Conservation (phyloP, 2,888 invertebrate species). For the Agrilus cyanescens region DNA sequence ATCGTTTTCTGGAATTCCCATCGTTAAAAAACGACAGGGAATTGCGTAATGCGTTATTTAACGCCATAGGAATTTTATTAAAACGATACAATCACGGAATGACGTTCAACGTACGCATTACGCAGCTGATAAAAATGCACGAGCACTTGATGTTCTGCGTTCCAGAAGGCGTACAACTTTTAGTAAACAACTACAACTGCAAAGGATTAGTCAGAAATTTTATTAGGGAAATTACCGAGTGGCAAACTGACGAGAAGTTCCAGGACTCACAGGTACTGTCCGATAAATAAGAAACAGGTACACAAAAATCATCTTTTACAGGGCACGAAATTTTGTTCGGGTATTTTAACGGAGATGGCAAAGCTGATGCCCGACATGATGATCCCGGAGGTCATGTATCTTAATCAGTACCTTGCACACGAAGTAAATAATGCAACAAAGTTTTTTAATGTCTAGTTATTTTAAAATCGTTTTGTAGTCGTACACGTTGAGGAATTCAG, state of each 20-base stretch:
- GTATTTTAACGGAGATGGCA: slow-evolving; percentile 28
- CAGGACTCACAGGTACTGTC: slow-evolving; percentile 35
- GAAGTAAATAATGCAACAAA: slow-evolving; percentile 27
- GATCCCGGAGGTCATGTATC: slow-evolving; percentile 30
- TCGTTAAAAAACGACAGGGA: slow-evolving; percentile 49
- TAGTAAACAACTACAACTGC: slow-evolving; percentile 55
- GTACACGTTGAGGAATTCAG: slow-evolving; percentile 63
- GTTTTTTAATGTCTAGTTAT: no score
- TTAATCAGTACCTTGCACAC: slow-evolving; percentile 27
- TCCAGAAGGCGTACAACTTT: slow-evolving; percentile 56
- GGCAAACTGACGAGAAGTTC: slow-evolving; percentile 43
- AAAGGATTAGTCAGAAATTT: slow-evolving; percentile 61
- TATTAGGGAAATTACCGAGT: slow-evolving; percentile 60
- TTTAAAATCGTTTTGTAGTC: no score
- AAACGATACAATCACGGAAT: slow-evolving; percentile 76
- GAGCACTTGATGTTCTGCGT: slow-evolving; percentile 60
- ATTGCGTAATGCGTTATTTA: slow-evolving; percentile 56
- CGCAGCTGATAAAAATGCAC: slow-evolving; percentile 60
- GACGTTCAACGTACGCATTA: slow-evolving; percentile 60
- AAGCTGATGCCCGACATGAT: slow-evolving; percentile 29
- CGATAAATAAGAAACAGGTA: neutral
- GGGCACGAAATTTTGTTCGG: slow-evolving; percentile 27
- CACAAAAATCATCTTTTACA: slow-evolving; percentile 12
- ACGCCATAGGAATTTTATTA: slow-evolving; percentile 69
- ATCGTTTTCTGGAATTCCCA: slow-evolving; percentile 54